Conservation (phyloP, 2,113 vertebrate genomes). For the Periophthalmus modestus region DNA sequence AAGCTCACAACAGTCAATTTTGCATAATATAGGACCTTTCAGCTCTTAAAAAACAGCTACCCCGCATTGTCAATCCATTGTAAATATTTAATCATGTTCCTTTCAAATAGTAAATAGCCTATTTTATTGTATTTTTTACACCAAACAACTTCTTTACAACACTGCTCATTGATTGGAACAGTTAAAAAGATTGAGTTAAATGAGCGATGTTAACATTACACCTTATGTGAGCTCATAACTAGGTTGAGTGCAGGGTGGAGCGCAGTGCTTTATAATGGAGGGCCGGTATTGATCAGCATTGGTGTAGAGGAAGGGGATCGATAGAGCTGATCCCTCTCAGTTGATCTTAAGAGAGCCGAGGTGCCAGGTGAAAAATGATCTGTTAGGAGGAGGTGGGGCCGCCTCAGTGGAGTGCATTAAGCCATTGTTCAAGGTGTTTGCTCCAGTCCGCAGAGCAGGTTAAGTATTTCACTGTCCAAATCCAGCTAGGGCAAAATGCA, state of each 20-base stretch:
- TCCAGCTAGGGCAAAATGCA: too few species aligned
- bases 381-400: conserved; percentile 58
- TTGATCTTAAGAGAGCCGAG: conserved; percentile 67
- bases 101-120: background rate
- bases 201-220: conserved; percentile 34
- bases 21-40: too few species aligned
- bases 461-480: conserved; percentile 27
- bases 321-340: conserved; percentile 66
- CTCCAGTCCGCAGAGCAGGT: conserved; percentile 32
- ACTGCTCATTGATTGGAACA: background rate
- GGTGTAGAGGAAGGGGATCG: conserved; percentile 53
- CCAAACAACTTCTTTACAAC: background rate
- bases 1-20: too few species aligned
- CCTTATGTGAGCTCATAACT: conserved; percentile 32
- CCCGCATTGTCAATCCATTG: too few species aligned
- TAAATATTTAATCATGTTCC: background rate
- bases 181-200: conserved; percentile 14
- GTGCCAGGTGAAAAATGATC: conserved; percentile 72
- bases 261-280: conserved; percentile 52
- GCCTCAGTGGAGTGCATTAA: conserved; percentile 61
- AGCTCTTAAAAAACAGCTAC: too few species aligned
- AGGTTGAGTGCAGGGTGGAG: conserved; percentile 36
- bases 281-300: conserved; percentile 61
- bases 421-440: conserved; percentile 54
- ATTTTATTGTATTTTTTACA: background rate